These are phyloP conservation scores for silkworm (Bombyx mori) DNA, from an alignment of 1,140 invertebrate genomes.

Conservation along the genomic window ASM3026992v2 NC_085115.1:8751501-8752000, in stretches of 20 bases:
- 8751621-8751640: constrained; percentile 52
- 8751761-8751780: too few relatives aligned
- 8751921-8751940: too few relatives aligned
- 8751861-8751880: too few relatives aligned
- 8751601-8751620: constrained; percentile 60
- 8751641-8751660: constrained; percentile 57
- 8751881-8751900: too few relatives aligned
- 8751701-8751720: constrained; percentile 42
- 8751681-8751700: constrained; percentile 48
- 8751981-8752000: neutral
- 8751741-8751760: too few relatives aligned
- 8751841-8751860: too few relatives aligned
- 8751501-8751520: constrained; percentile 49
- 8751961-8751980: too few relatives aligned
- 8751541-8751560: constrained; percentile 52
- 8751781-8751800: neutral
- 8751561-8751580: constrained; percentile 53
- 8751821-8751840: too few relatives aligned
- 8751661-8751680: constrained; percentile 61
- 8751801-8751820: neutral
- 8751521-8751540: constrained; percentile 50
- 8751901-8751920: too few relatives aligned
- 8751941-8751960: too few relatives aligned
- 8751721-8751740: neutral
- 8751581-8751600: constrained; percentile 53